Base-by-base conservation (phyloP, 1,140 invertebrate genomes). In the Pogonognathellus flavescens region DNA sequence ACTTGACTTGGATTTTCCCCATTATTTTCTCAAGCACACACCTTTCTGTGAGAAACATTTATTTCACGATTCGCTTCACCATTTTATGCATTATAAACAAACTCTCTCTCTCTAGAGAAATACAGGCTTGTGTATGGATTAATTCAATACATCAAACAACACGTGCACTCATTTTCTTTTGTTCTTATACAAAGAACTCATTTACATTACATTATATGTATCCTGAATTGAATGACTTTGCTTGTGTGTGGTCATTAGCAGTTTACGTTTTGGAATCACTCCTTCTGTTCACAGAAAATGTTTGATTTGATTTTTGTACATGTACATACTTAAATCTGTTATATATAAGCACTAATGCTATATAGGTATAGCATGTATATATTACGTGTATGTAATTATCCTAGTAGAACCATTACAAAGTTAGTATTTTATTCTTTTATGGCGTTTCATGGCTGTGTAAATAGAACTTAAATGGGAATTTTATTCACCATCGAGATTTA, bases 151-250 rank as follows among this genome's bases (percentile, higher is more conserved):
- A 6, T 41, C 31, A 3, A 41, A 41, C n/a, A 41, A 41, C 31
- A 41, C 31, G 6, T 6, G 31, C 31, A 41, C 6, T 41, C 31
- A 41, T 41, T 41, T 41, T 41, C 62, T 66, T 66, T 66, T 66
- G 62, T 66, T 66, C 62, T 66, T 25, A 14, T 25, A 25, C 62
- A 25, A 66, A 66, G 31, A 66, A 31, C 62, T 66, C 62, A 66
- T 66, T 66, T 66, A 20, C 62, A 66, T 66, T 66, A 66, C 25
- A 66, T 66, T 66, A 25, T 66, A 66, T 66, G 62, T 66, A 66
- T 66, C 62, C 62, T 66, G 62, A 66, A 66, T 66, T 31, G 62
- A 66, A 66, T 66, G 62, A 66, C 62, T 66, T 66, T 66, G 14
- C 62, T 66, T 66, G 62, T 66, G 62, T 20, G 10, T 66, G 22